Evolutionary conservation across 2,888 invertebrate species (phyloP), one percentile per base, ranked within the genome.

Genomic region (Drosophila hamatofila): DNA sequence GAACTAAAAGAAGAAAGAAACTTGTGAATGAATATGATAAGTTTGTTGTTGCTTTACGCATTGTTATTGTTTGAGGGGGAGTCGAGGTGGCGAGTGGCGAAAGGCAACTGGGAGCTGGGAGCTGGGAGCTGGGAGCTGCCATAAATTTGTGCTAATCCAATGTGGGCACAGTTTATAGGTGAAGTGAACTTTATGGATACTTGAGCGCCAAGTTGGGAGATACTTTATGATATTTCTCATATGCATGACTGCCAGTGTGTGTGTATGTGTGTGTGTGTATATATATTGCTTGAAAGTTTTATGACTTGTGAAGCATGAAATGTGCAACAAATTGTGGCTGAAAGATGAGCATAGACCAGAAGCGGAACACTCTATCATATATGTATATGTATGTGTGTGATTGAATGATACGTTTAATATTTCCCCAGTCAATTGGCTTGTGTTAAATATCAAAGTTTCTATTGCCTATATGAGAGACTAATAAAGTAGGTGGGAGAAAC

Each of bases 11-110:
- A 37, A 55, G 44, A 44, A 55, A 59, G 35, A 41, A 74, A 85
- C 73, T 85, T 85, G 90, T 72, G 83, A 88, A 84, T 84, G 84
- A 89, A 84, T 84, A 88, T 85, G 90, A 89, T 85, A 84, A 84
- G 90, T 84, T 89, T 83, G 66, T 71, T 73, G 63, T 56, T 72
- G 61, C 65, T 27, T 27, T 25, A 27, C 42, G 35, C 44, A 54
- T 63, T 70, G 64, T 64, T 81, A 56, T 55, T 71, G 70, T 25
- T 58, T 30, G 27, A 0, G 12, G 1, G 18, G 2, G 46, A 41
- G 8, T 33, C 51, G 51, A 33, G 72, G 52, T 23, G 55, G 27
- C 2, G 18, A 14, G 30, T 21, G 52, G 49, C 2, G 9, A 12
- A 18, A 12, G 51, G 51, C 25, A 21, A 1, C 33, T 18, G 33